Evolutionary conservation across 2,113 vertebrate species (phyloP), one percentile per base, ranked within the genome.

Genomic region (Scortum barcoo): DNA sequence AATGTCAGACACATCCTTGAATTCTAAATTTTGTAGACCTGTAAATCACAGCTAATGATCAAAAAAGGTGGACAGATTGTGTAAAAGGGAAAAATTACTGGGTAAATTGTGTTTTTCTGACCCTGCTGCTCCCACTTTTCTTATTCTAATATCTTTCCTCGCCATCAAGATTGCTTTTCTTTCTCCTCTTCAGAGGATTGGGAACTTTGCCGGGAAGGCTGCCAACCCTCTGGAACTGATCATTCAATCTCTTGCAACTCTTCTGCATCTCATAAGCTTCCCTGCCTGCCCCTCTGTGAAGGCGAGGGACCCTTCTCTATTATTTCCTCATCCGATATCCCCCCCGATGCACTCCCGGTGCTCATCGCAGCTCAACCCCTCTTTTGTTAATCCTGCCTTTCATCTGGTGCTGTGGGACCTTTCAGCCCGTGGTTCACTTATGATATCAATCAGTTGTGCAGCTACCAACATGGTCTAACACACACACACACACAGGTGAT

Each of bases 301-400:
- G 80, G 83, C 65, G 19, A 74, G 83, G 83, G 89, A 88, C 90
- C 84, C 77, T 58, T 89, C 93, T 94, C 91, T 86, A 94, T 94
- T 95, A 93, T 94, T 91, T 89, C 76, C 85, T 83, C 93, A 92
- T 91, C 91, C 91, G 91, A 91, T 94, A 86, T 86, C 91, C 77
- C 88, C 88, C 33, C 77, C 75, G 83, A 91, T 91, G 87, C 86
- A 92, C 93, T 93, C 71, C 60, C 76, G 51, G 73, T 84, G 89
- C 92, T 92, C 88, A 93, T 90, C 87, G 82, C 66, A 7, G 62
- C 81, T 88, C 92, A 87, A 65, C 90, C 91, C 83, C 83, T 90
- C 87, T 78, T 90, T 89, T 86, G 84, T 84, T 95, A 94, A 95
- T 95, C 93, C 92, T 84, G 89, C 88, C 92, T 93, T 94, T 94